Evolutionary conservation across 2,797 vertebrate genomes (phyloP), one percentile per base, ranked within the genome.

Genomic region (Thaleichthys pacificus): DNA sequence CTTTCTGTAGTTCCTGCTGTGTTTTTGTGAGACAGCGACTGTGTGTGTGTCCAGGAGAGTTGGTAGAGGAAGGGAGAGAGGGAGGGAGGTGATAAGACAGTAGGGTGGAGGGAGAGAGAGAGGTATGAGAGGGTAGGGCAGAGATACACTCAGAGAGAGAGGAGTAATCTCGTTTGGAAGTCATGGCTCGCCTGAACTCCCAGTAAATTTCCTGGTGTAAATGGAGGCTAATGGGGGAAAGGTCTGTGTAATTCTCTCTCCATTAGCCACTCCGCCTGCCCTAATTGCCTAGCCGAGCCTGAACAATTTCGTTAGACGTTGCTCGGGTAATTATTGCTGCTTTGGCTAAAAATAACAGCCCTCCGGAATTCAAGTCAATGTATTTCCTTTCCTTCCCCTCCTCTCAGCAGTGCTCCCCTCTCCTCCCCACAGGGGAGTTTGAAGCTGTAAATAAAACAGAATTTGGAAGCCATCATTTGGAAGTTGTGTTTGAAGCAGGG

Each of bases 231-330:
- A 93, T 93, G 88, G 92, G 85, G 81, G 85, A 90, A 84, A 89
- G 88, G 88, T 91, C 90, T 89, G 88, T 88, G 88, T 91, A 91
- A 91, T 92, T 90, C 88, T 88, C 84, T 86, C 86, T 89, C 90
- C 90, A 93, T 93, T 92, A 91, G 91, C 84, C 51, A 85, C 87
- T 90, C 85, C 74, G 89, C 84, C 82, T 80, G 89, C 79, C 89
- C 92, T 93, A 93, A 93, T 93, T 92, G 91, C 86, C 88, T 86
- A 87, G 86, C 88, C 84, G 79, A 91, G 92, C 90, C 89, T 91
- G 89, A 92, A 91, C 91, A 91, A 91, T 93, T 92, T 91, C 75
- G 90, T 92, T 91, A 89, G 88, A 88, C 85, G 80, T 89, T 89
- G 89, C 88, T 87, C 19, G 80, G 84, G 83, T 91, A 90, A 93